Percentiles rank a stretch among this genome's conserved stretches.
Evolutionary conservation across 2,888 invertebrate species (phyloP).

Genomic region (Brachycybe producta): DNA sequence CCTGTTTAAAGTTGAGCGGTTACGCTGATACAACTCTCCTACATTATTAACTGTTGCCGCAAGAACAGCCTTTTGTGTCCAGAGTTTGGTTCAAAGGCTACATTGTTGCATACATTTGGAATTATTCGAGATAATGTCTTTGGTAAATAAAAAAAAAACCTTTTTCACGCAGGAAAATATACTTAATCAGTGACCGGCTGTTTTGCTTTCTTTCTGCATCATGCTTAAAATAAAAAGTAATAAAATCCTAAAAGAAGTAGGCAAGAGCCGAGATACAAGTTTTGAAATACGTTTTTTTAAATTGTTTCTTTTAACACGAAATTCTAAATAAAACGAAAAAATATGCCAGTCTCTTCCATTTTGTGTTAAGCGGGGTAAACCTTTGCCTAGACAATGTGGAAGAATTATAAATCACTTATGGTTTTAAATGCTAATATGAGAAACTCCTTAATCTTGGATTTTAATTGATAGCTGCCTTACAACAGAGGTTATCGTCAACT

Average conservation of each 20-base stretch:
- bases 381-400: too few relatives aligned
- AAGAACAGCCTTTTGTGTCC: slow-evolving; percentile 4
- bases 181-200: too few relatives aligned
- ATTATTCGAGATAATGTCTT: too few relatives aligned
- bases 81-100: neutral
- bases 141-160: too few relatives aligned
- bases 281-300: neutral
- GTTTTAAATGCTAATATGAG: neutral
- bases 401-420: neutral
- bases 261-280: neutral
- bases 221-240: too few relatives aligned
- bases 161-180: too few relatives aligned
- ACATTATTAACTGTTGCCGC: neutral
- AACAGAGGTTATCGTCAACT: slow-evolving; percentile 4
- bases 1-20: neutral
- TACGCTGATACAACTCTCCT: slow-evolving; percentile 7
- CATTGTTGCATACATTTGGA: slow-evolving; percentile 5
- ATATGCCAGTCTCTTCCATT: too few relatives aligned
- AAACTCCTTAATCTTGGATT: neutral
- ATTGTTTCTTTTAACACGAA: too few relatives aligned
- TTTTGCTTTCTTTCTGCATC: too few relatives aligned
- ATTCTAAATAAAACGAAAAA: too few relatives aligned
- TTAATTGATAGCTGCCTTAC: slow-evolving; percentile 8
- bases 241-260: too few relatives aligned
- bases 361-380: too few relatives aligned